A percentile compares a stretch with the other conserved stretches of the same genome.
phyloP scores from a whole-genome alignment of 2,797 vertebrate species.

The Fundulus diaphanus region DNA sequence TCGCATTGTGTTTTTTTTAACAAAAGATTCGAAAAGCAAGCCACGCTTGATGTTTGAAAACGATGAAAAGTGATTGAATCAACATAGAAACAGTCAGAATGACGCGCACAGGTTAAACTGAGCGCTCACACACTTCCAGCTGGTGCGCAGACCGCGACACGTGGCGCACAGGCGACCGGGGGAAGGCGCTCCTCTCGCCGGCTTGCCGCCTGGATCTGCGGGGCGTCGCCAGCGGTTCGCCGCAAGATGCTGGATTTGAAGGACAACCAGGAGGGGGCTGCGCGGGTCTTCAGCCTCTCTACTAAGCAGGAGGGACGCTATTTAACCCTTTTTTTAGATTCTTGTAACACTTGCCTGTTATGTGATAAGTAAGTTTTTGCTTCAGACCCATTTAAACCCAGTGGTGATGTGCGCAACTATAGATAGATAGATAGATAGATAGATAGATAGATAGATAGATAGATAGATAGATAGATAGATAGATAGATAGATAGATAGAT shows the following conservation, averaged over 20 bases:
- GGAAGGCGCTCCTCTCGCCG: conserved; percentile 79
- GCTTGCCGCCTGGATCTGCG: conserved; percentile 80
- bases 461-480: no score
- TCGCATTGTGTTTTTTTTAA: background rate
- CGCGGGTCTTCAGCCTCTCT: conserved; percentile 8
- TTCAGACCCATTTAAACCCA: background rate
- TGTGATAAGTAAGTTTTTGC: background rate
- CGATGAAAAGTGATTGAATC: background rate
- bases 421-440: background rate
- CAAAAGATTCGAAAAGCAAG: background rate
- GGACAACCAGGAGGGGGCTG: conserved; percentile 44
- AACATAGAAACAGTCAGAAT: background rate
- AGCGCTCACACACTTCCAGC: conserved; percentile 70
- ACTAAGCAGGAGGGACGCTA: conserved; percentile 15
- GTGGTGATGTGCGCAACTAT: background rate
- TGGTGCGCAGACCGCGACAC: conserved; percentile 82
- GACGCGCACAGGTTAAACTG: background rate
- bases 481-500: no score
- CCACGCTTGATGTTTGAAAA: background rate
- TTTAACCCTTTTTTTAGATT: conserved; percentile 1
- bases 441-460: background rate
- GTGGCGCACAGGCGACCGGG: conserved; percentile 85
- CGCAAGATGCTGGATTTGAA: conserved; percentile 73
- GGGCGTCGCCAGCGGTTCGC: conserved; percentile 76
- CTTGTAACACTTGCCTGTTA: background rate